These are phyloP conservation scores for Onychostruthus taczanowskii DNA, from an alignment of 2,113 vertebrate species.

Conservation along the genomic window DNA sequence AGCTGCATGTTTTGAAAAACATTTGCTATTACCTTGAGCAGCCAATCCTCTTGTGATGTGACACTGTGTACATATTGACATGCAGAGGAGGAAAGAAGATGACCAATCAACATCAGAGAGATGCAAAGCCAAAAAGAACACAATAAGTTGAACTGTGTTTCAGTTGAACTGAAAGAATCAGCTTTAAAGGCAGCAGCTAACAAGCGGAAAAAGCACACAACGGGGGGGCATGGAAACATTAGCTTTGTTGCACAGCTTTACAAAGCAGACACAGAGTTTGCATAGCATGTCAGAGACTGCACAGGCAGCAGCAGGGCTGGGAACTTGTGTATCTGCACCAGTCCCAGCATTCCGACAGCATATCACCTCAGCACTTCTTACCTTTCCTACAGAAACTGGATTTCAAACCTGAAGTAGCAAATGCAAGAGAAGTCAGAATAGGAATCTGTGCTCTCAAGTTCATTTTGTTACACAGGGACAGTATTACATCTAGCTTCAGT, in stretches of 20 bases:
- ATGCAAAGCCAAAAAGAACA: background rate
- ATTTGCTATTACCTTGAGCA: background rate
- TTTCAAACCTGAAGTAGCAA: background rate
- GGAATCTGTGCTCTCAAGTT: background rate
- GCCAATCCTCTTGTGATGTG: background rate
- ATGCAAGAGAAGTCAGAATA: background rate
- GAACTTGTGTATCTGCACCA: fast-evolving
- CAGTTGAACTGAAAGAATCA: background rate
- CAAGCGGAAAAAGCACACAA: background rate
- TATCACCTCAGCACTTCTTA: background rate
- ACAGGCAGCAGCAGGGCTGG: background rate
- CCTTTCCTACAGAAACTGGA: background rate
- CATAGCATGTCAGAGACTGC: background rate
- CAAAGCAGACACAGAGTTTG: background rate
- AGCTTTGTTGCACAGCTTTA: background rate
- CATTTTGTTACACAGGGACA: background rate
- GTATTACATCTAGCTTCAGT: background rate
- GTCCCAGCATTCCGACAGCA: background rate
- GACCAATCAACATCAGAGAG: background rate
- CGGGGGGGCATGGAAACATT: background rate
- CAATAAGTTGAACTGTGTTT: background rate
- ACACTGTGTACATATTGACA: background rate
- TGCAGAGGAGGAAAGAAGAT: background rate
- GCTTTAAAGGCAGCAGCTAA: background rate
- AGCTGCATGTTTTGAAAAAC: background rate